These are phyloP conservation scores for Homarus americanus DNA, from an alignment of 1,140 invertebrate species.

Conservation along the genomic window DNA sequence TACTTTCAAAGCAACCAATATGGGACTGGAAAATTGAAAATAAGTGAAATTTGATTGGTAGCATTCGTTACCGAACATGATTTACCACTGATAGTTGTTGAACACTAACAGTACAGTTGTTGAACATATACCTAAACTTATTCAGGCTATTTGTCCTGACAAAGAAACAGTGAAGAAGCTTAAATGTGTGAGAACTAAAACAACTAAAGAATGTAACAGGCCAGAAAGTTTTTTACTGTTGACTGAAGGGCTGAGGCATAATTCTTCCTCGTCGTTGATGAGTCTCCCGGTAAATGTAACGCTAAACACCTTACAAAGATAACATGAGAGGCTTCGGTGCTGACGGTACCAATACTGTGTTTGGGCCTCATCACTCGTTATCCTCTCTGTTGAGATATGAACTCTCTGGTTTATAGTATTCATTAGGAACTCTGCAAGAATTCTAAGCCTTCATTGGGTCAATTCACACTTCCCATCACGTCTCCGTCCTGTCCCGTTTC, in stretches of 20 bases:
- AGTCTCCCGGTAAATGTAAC: background rate
- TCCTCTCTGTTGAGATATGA: background rate
- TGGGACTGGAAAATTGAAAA: background rate
- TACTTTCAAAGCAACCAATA: background rate
- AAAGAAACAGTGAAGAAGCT: background rate
- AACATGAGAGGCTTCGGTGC: background rate
- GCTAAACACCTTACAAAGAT: background rate
- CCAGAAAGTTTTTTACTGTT: conserved; percentile 27
- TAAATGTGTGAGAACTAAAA: conserved; percentile 18
- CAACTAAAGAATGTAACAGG: conserved; percentile 22
- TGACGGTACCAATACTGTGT: background rate
- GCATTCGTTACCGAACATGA: conserved; percentile 12
- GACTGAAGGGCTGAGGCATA: background rate
- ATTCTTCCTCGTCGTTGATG: background rate
- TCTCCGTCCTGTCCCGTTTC: too few species aligned
- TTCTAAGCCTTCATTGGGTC: too few species aligned
- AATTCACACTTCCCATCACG: too few species aligned
- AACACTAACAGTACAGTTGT: too few species aligned
- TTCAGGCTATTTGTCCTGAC: conserved; percentile 17
- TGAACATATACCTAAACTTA: conserved; percentile 1
- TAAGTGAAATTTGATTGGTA: background rate
- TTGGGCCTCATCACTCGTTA: conserved; percentile 24
- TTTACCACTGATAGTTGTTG: background rate
- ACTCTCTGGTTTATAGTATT: background rate
- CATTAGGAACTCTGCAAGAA: background rate